Conservation (phyloP, 1,140 invertebrate species). For the Maniola jurtina region DNA sequence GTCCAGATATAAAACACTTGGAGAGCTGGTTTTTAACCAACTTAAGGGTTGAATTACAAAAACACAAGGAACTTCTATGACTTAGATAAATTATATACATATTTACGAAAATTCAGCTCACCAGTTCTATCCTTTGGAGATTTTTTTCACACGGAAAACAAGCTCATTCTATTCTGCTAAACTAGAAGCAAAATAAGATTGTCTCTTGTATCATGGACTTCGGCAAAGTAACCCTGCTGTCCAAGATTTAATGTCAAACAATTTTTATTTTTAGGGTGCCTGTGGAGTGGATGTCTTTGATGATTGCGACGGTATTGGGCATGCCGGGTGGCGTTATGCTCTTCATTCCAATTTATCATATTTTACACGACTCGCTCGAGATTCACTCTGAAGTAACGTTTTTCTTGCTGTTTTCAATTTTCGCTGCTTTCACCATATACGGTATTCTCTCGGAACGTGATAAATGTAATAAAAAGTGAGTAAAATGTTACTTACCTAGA, state of each 20-base stretch:
- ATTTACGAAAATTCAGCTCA: no score
- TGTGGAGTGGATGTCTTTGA: constrained; percentile 79
- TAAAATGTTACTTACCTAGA: background rate
- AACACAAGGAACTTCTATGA: no score
- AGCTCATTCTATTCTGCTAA: no score
- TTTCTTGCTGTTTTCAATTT: constrained; percentile 82
- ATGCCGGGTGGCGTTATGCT: constrained; percentile 85
- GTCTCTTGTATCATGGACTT: no score
- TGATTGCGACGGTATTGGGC: constrained; percentile 81
- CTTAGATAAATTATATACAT: no score
- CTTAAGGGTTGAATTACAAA: no score
- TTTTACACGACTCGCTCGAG: constrained; percentile 83
- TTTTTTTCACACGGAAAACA: no score
- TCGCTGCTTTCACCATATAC: constrained; percentile 79
- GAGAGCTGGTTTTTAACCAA: no score
- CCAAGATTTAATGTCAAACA: background rate
- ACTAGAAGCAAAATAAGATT: no score
- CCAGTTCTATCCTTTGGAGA: no score
- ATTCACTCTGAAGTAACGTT: constrained; percentile 87
- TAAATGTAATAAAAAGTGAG: constrained; percentile 46
- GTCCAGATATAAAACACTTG: no score
- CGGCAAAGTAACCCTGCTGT: background rate
- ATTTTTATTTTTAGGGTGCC: constrained; percentile 71
- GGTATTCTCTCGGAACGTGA: constrained; percentile 74
- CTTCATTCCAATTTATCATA: constrained; percentile 87